Base-by-base conservation (phyloP, 2,113 vertebrate genomes). In the Chitala chitala region DNA sequence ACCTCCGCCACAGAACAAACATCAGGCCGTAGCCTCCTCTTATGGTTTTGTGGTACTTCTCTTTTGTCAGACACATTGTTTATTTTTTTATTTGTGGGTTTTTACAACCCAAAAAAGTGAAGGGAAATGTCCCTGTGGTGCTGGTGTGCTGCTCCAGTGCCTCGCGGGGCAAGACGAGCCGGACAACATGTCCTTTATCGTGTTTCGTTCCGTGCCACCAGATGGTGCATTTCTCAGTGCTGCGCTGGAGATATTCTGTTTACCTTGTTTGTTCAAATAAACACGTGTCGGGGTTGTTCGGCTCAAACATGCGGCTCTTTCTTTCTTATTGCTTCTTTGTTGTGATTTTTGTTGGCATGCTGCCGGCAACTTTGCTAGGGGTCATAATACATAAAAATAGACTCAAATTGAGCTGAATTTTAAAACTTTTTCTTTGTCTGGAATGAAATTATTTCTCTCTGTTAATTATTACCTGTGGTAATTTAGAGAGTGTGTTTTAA, bases 191-290 rank as follows among this genome's bases (percentile, higher is more conserved):
- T 13, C 10, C 15, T 20, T 38, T 8, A 26, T n/a, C 2, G 40
- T 42, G 64, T 20, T 44, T 66, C 40, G 44, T 24, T 22, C 20
- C n/a, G 10, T 10, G 22, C 38, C 64, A 66, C 40, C n/a, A 66
- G 64, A 66, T 66, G 64, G 64, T 33, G 22, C 22, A 26, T 46
- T 66, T 66, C 44, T 44, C 64, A 46, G 64, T 46, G 6, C 6
- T n/a, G 22, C 42, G 40, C 40, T 13, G 20, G 9, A 1, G n/a
- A 3, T n/a, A 44, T 68, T 48, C 42, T 29, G 38, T 48, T 2
- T 8, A 51, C 2, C 64, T 48, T n/a, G 24, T n/a, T 44, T 65
- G n/a, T 44, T 40, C 22, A 17, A 36, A 36, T 38, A 63, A 38
- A 33, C 15, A 17, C 17, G n/a, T 15, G 38, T 13, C 17, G 33